phyloP scores from a whole-genome alignment of 2,888 invertebrate species.

The Patella pellucida region DNA sequence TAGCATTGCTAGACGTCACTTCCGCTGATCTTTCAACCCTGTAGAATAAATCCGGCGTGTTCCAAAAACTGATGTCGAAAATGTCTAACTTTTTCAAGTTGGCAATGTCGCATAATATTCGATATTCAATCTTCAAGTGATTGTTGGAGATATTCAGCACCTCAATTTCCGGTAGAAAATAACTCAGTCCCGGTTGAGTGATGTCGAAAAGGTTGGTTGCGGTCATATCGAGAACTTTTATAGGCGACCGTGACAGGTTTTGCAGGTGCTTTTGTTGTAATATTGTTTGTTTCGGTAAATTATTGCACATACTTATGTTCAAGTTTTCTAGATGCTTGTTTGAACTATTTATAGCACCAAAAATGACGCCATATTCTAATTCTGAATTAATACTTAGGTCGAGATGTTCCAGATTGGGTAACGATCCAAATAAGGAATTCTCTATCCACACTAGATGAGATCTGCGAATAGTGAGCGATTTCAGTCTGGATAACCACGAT shows the following conservation, averaged over 20 bases:
- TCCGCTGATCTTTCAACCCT: neutral
- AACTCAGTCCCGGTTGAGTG: neutral
- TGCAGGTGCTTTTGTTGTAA: neutral
- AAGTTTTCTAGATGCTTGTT: neutral
- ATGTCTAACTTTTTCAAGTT: neutral
- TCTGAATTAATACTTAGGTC: neutral
- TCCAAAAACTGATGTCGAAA: neutral
- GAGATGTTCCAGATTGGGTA: neutral
- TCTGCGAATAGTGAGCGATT: neutral
- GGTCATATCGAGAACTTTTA: neutral
- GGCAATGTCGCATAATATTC: neutral
- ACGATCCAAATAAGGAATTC: neutral
- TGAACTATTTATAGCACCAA: neutral
- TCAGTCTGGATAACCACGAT: neutral
- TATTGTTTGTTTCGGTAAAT: neutral
- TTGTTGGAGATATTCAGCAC: neutral
- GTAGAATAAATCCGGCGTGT: neutral
- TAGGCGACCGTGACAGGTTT: neutral
- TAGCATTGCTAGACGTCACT: neutral
- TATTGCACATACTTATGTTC: neutral
- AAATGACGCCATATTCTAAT: neutral
- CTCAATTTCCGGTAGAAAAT: neutral
- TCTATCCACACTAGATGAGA: neutral
- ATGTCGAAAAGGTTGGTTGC: neutral
- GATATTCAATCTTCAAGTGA: neutral